phyloP scores from a whole-genome alignment of 2,113 vertebrate genomes.

The Syrmaticus mikado region DNA sequence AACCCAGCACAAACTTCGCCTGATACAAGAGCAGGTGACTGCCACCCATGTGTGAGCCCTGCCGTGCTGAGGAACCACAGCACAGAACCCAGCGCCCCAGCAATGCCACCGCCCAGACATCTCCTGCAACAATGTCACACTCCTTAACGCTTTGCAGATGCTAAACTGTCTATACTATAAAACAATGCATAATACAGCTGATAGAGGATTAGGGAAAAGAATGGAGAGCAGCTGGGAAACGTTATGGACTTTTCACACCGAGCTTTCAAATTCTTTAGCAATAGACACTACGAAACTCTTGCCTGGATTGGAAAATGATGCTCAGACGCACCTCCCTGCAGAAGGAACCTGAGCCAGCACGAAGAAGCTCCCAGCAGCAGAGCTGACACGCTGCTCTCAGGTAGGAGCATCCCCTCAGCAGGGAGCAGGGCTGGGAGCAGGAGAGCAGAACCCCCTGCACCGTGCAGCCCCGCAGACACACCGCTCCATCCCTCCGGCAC shows the following conservation, averaged over 20 bases:
- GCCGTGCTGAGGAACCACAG: neutral
- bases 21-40: rapidly evolving
- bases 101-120: neutral
- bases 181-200: neutral
- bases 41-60: rapidly evolving
- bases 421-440: neutral
- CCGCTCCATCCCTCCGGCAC: neutral
- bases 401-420: rapidly evolving
- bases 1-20: rapidly evolving
- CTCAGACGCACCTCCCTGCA: rapidly evolving
- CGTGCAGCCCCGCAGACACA: neutral
- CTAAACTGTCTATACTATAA: neutral
- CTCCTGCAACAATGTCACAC: neutral
- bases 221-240: constrained; percentile 47
- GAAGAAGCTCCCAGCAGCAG: neutral
- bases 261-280: neutral
- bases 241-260: neutral
- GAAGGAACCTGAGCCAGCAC: rapidly evolving
- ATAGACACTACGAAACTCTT: neutral
- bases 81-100: neutral
- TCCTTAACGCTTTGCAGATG: neutral
- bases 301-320: rapidly evolving
- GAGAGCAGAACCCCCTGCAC: neutral
- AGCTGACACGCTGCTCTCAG: neutral
- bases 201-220: neutral